A percentile compares a stretch with the other conserved stretches of the same genome.
phyloP scores from a whole-genome alignment of 2,113 vertebrate genomes.

The Raphicerus campestris region DNA sequence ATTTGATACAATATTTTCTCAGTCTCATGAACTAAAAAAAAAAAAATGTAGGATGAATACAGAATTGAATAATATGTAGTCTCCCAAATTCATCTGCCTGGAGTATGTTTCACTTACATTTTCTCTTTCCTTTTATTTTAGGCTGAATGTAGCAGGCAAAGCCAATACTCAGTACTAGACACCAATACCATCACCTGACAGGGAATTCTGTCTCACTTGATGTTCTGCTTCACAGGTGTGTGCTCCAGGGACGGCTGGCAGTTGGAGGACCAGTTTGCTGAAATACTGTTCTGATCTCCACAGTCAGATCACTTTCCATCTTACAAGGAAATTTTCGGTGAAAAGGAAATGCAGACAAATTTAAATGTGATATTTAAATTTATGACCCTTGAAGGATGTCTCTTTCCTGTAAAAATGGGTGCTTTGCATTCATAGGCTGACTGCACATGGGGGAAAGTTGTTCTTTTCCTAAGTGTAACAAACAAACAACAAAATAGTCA shows the following conservation, averaged over 20 bases:
- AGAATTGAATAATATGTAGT: not conserved
- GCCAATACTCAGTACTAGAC: not conserved
- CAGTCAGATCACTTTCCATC: not conserved
- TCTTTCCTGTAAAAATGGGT: not conserved
- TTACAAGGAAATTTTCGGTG: not conserved
- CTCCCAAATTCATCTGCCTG: not conserved
- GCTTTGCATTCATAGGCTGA: not conserved
- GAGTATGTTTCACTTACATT: not conserved
- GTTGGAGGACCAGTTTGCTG: not conserved
- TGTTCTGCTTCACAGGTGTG: not conserved
- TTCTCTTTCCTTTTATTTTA: not conserved
- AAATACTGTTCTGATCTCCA: not conserved
- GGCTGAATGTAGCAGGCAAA: not conserved
- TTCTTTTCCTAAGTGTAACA: slow-evolving; percentile 18
- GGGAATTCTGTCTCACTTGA: not conserved
- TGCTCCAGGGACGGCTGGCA: rapidly evolving
- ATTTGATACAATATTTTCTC: not conserved
- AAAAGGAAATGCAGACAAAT: not conserved
- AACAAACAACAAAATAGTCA: slow-evolving; percentile 45
- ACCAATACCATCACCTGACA: no score
- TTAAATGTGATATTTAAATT: not conserved
- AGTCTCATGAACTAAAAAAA: not conserved
- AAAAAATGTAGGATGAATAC: not conserved
- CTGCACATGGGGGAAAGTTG: not conserved
- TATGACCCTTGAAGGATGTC: not conserved